A percentile compares a stretch with the other conserved stretches of the same genome.
phyloP scores from a whole-genome alignment of 2,797 vertebrate species.

The Muscicapa comitata region DNA sequence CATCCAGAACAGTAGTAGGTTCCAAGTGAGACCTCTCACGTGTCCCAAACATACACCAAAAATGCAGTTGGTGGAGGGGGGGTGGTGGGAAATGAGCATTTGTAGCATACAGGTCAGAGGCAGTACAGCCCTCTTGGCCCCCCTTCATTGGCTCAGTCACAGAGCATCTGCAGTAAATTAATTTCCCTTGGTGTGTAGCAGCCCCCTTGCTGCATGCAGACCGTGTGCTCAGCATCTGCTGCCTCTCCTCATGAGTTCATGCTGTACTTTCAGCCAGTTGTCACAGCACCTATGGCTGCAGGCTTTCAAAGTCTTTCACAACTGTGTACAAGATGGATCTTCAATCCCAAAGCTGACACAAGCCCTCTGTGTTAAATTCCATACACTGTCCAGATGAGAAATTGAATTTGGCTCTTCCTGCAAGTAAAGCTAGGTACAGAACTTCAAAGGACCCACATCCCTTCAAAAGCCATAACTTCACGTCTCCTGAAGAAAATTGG shows the following conservation, averaged over 20 bases:
- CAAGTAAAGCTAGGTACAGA: not conserved
- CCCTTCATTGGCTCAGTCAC: not conserved
- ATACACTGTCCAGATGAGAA: not conserved
- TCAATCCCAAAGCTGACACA: not conserved
- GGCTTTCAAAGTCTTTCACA: not conserved
- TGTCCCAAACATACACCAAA: not conserved
- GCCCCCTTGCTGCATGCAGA: not conserved
- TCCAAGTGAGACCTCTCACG: not conserved
- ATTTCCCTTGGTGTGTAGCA: not conserved
- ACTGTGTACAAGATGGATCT: not conserved
- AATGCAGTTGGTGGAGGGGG: not conserved
- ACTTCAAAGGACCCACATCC: not conserved
- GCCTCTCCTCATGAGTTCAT: not conserved
- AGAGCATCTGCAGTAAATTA: slow-evolving; percentile 29
- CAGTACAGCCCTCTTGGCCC: not conserved
- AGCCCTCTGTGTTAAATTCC: not conserved
- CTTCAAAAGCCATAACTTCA: not conserved
- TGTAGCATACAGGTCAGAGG: not conserved
- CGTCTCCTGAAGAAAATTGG: not conserved
- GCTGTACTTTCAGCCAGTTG: not conserved
- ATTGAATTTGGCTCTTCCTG: not conserved
- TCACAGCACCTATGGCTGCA: not conserved
- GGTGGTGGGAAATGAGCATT: fast-evolving
- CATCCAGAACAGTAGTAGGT: not conserved
- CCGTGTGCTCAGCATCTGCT: not conserved